A percentile compares a stretch with the other conserved stretches of the same genome.
These are phyloP conservation scores for Scarus forsteni DNA, from an alignment of 2,797 vertebrate genomes.

Conservation along the genomic window DNA sequence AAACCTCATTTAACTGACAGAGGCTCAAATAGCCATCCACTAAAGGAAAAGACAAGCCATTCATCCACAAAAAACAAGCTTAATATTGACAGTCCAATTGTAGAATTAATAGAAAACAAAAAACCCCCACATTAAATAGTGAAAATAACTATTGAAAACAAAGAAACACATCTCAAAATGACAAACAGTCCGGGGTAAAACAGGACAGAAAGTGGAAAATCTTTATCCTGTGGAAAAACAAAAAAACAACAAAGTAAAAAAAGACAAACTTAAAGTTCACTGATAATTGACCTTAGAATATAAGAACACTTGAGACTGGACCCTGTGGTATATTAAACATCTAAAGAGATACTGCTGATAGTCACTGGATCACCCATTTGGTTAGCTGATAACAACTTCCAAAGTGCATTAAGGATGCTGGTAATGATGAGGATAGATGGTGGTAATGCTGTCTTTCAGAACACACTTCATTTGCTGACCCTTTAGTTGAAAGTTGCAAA, in stretches of 20 bases:
- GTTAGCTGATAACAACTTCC: conserved; percentile 11
- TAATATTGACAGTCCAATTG: no score
- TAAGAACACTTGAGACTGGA: not conserved
- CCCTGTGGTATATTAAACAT: not conserved
- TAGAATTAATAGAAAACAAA: no score
- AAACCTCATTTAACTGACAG: no score
- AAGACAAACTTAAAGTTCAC: not conserved
- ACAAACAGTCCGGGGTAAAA: no score
- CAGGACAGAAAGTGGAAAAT: no score
- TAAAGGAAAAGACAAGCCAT: no score
- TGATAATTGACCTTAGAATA: not conserved
- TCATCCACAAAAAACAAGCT: no score
- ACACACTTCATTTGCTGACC: conserved; percentile 53
- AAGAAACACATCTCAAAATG: no score
- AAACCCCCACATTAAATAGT: no score
- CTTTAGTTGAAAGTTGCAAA: no score
- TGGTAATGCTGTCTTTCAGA: conserved; percentile 22
- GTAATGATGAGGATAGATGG: conserved; percentile 32
- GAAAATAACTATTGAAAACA: no score
- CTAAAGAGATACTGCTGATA: not conserved
- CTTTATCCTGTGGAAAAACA: no score
- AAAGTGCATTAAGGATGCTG: conserved; percentile 14
- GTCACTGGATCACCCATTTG: not conserved
- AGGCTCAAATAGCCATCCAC: not conserved
- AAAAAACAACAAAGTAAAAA: not conserved